Evolutionary conservation across 1,140 invertebrate species (phyloP).

Genomic region (Drosophila kikkawai): DNA sequence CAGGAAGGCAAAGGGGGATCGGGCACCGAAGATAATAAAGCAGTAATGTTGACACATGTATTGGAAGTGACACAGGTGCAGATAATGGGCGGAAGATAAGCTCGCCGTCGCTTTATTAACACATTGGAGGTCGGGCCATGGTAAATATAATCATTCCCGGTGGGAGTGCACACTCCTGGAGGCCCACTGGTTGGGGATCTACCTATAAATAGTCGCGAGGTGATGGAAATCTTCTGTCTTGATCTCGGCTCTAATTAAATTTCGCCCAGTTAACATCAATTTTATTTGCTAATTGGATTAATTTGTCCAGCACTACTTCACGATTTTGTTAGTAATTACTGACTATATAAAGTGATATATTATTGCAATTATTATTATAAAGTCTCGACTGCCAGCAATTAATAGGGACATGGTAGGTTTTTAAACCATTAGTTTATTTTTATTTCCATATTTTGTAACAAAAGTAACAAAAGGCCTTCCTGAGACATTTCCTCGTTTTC

Average conservation of each 20-base stretch:
- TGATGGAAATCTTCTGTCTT: conserved; percentile 30
- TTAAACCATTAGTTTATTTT: too few relatives aligned
- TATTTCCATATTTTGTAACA: not conserved
- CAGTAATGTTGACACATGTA: conserved; percentile 54
- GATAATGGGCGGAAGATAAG: conserved; percentile 57
- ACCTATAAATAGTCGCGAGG: conserved; percentile 28
- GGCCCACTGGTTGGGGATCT: conserved; percentile 3
- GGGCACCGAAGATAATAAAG: conserved; percentile 19
- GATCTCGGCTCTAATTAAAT: conserved; percentile 48
- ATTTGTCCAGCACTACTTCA: conserved; percentile 22
- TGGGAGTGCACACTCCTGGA: conserved; percentile 46
- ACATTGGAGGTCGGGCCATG: conserved; percentile 30
- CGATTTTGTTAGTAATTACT: conserved; percentile 23
- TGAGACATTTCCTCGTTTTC: not conserved
- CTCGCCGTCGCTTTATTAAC: conserved; percentile 43
- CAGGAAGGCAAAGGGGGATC: not conserved
- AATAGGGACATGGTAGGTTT: not conserved
- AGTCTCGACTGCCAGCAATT: not conserved
- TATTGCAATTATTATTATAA: not conserved
- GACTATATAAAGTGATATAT: conserved; percentile 5
- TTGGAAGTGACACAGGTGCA: conserved; percentile 48
- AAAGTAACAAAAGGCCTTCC: not conserved
- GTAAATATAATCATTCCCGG: conserved; percentile 38
- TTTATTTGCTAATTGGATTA: conserved; percentile 33
- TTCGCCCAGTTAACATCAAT: conserved; percentile 40